phyloP scores from a whole-genome alignment of 2,113 vertebrate species.

The Motacilla tschutschensis region DNA sequence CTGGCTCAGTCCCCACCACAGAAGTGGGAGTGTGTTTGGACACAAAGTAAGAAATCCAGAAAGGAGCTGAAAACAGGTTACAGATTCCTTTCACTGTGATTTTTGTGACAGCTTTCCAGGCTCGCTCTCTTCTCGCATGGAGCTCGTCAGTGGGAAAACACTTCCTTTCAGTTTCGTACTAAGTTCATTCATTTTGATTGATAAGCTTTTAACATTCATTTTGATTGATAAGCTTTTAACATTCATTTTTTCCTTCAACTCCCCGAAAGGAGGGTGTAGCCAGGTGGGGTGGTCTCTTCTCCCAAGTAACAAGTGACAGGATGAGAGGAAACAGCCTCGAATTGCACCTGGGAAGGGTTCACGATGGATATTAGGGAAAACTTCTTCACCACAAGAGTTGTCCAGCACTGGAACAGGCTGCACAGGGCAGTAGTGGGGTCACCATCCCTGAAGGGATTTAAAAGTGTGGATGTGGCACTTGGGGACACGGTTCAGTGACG shows the following conservation, averaged over 20 bases:
- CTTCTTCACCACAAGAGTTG: background rate
- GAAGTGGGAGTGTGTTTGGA: background rate
- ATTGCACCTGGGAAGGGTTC: background rate
- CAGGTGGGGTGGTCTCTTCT: background rate
- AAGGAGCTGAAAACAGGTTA: background rate
- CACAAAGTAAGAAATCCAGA: background rate
- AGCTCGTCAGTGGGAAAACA: background rate
- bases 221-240: background rate
- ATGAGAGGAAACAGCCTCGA: background rate
- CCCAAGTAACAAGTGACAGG: background rate
- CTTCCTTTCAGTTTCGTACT: background rate
- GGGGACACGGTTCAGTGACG: background rate
- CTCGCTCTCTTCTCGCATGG: fast-evolving
- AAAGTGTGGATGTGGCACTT: background rate
- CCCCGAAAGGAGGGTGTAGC: background rate
- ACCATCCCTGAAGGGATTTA: background rate
- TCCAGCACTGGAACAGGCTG: background rate
- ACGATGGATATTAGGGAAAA: background rate
- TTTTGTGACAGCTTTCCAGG: background rate
- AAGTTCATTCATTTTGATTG: background rate
- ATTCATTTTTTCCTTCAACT: background rate
- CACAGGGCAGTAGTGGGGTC: background rate
- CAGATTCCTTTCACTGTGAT: background rate
- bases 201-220: background rate
- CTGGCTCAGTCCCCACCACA: fast-evolving